Evolutionary conservation across 2,888 invertebrate species (phyloP), one percentile per base, ranked within the genome.

Genomic region (Thalpophila matura): DNA sequence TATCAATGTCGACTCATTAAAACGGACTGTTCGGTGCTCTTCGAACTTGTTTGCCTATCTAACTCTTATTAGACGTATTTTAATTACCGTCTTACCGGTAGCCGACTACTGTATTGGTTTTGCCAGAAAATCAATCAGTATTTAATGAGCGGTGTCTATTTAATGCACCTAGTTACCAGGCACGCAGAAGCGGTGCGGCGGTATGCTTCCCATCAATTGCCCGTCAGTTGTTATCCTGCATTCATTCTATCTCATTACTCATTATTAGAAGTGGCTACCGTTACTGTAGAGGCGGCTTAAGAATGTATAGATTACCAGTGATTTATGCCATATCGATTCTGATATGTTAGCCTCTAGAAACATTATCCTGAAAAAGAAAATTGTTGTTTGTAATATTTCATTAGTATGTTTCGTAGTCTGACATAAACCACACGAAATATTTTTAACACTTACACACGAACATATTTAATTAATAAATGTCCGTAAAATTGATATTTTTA

Each of bases 251-350:
- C 85, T 89, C 91, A 93, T 93, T 91, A 92, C 86, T 93, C 91
- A 93, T 89, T 92, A 93, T 92, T 93, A 90, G 86, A 90, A 89
- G 82, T 83, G 80, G 91, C 92, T 93, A 91, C 94, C 89, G 93
- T 88, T 89, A 89, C 80, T 73, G 61, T 53, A 63, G 63, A 51
- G 38, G 40, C 38, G 81, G 61, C 72, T 79, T 83, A 58, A 50
- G 75, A 86, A 86, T 38, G 55, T 55, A 59, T 83, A 87, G 84
- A 86, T 59, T 56, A 55, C 33, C 20, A 12, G 24, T 51, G 35
- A 38, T 74, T 33, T 66, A 45, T 53, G 38, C 33, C 29, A 24
- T 31, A 49, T 47, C 26, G 27, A 50, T 46, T 45, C 16, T 16
- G n/a, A 12, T 24, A 35, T 33, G n/a, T 7, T 38, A 37, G 9